Conservation (phyloP, 2,888 invertebrate species). For the Kryphioiulus occultus region DNA sequence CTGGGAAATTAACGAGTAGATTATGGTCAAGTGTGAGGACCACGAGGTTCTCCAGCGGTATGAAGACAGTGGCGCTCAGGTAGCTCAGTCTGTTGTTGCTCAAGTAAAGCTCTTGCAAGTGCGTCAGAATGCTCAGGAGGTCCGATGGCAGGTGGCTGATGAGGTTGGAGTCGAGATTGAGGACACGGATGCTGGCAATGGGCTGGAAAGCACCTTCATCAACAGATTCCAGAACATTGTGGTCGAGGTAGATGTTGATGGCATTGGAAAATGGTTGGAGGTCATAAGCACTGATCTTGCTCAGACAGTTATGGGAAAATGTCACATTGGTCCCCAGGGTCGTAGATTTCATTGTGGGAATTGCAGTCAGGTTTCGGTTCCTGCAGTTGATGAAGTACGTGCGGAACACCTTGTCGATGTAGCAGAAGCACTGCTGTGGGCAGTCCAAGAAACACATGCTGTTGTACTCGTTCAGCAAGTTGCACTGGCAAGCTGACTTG, state of each 20-base stretch:
- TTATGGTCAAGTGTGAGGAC: constrained; percentile 76
- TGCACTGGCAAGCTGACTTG: background rate
- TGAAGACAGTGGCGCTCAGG: constrained; percentile 71
- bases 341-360: background rate
- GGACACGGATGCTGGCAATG: background rate
- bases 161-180: background rate
- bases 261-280: background rate
- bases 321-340: background rate
- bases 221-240: background rate
- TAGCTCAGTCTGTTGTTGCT: constrained; percentile 76
- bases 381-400: constrained; percentile 25
- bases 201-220: background rate
- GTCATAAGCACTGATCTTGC: background rate
- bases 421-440: background rate
- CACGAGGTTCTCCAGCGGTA: constrained; percentile 58
- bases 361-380: background rate
- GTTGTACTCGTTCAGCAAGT: background rate
- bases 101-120: constrained; percentile 74
- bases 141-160: background rate
- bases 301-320: background rate
- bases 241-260: background rate
- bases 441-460: background rate
- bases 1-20: constrained; percentile 72
- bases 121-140: constrained; percentile 75
- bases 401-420: background rate